phyloP scores from a whole-genome alignment of 1,140 invertebrate genomes.

The Phortica variegata region DNA sequence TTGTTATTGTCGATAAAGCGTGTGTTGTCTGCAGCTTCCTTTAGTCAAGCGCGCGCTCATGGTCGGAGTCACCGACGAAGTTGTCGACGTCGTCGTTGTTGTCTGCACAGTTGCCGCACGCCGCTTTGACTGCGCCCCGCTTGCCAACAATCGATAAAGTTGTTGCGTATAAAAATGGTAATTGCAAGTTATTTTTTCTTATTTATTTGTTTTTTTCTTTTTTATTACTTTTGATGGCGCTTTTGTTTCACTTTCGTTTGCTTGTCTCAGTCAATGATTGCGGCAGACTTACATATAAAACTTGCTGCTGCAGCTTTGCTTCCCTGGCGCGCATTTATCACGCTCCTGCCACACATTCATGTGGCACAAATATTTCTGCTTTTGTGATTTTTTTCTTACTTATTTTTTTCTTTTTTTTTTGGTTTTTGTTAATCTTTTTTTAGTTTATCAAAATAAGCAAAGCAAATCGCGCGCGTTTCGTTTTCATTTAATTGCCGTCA shows the following conservation, averaged over 20 bases:
- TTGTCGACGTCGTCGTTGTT: too few species aligned
- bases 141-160: too few species aligned
- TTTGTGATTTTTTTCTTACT: too few species aligned
- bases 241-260: constrained; percentile 55
- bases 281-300: constrained; percentile 9
- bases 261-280: constrained; percentile 35
- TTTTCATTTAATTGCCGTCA: constrained; percentile 36
- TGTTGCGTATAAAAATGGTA: constrained; percentile 54
- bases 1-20: constrained; percentile 10
- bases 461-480: constrained; percentile 28
- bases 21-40: constrained; percentile 30
- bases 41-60: constrained; percentile 14
- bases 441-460: constrained; percentile 12
- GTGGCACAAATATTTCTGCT: constrained; percentile 5
- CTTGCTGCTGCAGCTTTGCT: neutral
- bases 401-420: too few species aligned
- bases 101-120: too few species aligned
- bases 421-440: neutral
- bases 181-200: constrained; percentile 47
- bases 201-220: constrained; percentile 7
- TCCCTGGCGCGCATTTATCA: constrained; percentile 39
- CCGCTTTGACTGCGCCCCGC: too few species aligned
- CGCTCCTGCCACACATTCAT: constrained; percentile 44
- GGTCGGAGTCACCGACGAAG: too few species aligned
- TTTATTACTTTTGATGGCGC: constrained; percentile 24